Evolutionary conservation across 2,888 invertebrate species (phyloP), one percentile per base, ranked within the genome.

Genomic region (Drosophila putrida): DNA sequence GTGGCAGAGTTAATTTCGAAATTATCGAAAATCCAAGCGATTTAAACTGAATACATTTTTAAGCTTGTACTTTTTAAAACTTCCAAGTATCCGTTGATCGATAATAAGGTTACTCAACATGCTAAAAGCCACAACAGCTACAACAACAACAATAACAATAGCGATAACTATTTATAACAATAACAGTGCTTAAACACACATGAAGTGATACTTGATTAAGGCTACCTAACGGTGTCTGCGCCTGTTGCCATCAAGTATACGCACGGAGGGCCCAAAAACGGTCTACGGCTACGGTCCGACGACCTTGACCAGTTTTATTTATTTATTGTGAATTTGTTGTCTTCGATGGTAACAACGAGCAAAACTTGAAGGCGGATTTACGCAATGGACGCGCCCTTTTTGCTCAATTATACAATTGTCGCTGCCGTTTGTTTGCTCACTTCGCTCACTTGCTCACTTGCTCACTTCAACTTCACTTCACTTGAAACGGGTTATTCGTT

Each of bases 311-410:
- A 86, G 63, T 28, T 83, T 85, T 46, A 20, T 20, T 28, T 47
- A 11, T 54, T 33, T 9, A 31, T 43, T 58, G 43, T 36, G 58
- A 41, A 3, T 53, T 58, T 62, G n/a, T 47, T 43, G 67, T 47
- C 46, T 60, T 73, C 41, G 68, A 65, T 73, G 58, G 81, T 74
- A 49, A 64, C 60, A 53, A 71, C 65, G 25, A 57, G 50, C 53
- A 64, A 63, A 54, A 69, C 66, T 58, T 57, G 63, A 61, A 80
- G 78, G 57, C 75, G 62, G 51, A 68, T 87, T 88, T 86, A 68
- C 86, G 78, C 78, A 88, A 86, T 63, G 62, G 70, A 65, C 87
- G 71, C 87, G 79, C 87, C 86, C 86, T 85, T 82, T 85, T 82
- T 80, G 44, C 65, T 58, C 69, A 87, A 87, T 81, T 84, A 87